These are phyloP conservation scores for Pandemis corylana DNA, from an alignment of 2,888 invertebrate genomes.

Conservation along the genomic window DNA sequence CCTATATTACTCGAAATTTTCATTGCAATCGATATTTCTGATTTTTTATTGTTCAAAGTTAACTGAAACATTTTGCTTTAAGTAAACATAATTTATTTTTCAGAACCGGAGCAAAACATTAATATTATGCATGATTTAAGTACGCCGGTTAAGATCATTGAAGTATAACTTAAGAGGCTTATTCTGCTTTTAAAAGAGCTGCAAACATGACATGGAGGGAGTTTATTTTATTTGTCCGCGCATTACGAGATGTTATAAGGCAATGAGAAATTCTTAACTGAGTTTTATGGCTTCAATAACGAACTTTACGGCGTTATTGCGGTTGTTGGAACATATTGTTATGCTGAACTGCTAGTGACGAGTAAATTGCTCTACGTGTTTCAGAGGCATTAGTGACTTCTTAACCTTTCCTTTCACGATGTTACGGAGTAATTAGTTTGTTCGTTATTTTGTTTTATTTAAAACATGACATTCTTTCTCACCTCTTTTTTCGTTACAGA, in stretches of 20 bases:
- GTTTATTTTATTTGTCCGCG: slow-evolving; percentile 61
- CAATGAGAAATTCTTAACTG: slow-evolving; percentile 75
- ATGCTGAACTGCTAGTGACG: slow-evolving; percentile 25
- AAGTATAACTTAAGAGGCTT: slow-evolving; percentile 45
- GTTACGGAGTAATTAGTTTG: neutral
- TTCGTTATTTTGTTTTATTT: too few relatives aligned
- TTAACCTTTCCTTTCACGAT: neutral
- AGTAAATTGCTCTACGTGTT: slow-evolving; percentile 11
- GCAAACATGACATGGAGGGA: slow-evolving; percentile 52
- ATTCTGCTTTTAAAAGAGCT: slow-evolving; percentile 56
- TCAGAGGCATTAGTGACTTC: slow-evolving; percentile 1
- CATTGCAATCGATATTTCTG: too few relatives aligned
- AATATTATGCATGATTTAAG: neutral
- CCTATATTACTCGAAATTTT: too few relatives aligned
- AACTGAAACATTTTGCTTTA: too few relatives aligned
- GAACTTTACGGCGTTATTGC: slow-evolving; percentile 72
- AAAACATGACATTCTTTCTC: too few relatives aligned
- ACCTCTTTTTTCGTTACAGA: too few relatives aligned
- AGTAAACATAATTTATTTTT: too few relatives aligned
- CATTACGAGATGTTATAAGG: slow-evolving; percentile 63
- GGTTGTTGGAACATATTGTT: slow-evolving; percentile 67
- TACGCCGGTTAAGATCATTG: neutral
- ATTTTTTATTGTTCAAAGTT: too few relatives aligned
- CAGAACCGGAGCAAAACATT: neutral
- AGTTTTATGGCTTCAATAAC: slow-evolving; percentile 77